Percentiles rank a stretch among this genome's conserved stretches.
phyloP scores from a whole-genome alignment of 2,797 vertebrate species.

The Scyliorhinus canicula region DNA sequence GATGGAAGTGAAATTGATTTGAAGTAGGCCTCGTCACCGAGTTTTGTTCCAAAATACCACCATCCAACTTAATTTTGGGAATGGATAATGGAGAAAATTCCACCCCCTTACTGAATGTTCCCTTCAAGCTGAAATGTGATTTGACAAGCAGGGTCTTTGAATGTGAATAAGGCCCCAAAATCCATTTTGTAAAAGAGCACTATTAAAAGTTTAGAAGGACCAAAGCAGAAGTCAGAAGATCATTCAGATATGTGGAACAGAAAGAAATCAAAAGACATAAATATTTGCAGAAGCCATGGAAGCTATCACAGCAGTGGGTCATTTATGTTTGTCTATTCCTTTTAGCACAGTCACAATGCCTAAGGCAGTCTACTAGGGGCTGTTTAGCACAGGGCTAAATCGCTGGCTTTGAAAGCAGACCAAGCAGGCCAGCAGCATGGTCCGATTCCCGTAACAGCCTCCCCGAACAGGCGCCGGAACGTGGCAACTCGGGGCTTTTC shows the following conservation, averaged over 20 bases:
- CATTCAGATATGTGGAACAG: background rate
- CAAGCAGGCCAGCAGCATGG: too few species aligned
- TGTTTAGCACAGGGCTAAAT: too few species aligned
- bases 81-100: background rate
- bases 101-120: background rate
- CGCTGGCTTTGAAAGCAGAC: too few species aligned
- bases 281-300: background rate
- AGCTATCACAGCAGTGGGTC: background rate
- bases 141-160: background rate
- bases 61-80: background rate
- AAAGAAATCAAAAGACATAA: background rate
- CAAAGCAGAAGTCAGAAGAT: background rate
- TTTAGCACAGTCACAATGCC: background rate
- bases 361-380: background rate
- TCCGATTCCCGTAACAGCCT: too few species aligned
- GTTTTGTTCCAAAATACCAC: background rate
- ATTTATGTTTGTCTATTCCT: background rate
- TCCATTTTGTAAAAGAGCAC: background rate
- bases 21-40: background rate
- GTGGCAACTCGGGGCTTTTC: too few species aligned
- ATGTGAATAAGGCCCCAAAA: background rate
- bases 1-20: background rate
- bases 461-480: too few species aligned
- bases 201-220: background rate
- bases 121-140: background rate